Base-by-base conservation (phyloP, 2,113 vertebrate genomes). In the Petromus typicus region DNA sequence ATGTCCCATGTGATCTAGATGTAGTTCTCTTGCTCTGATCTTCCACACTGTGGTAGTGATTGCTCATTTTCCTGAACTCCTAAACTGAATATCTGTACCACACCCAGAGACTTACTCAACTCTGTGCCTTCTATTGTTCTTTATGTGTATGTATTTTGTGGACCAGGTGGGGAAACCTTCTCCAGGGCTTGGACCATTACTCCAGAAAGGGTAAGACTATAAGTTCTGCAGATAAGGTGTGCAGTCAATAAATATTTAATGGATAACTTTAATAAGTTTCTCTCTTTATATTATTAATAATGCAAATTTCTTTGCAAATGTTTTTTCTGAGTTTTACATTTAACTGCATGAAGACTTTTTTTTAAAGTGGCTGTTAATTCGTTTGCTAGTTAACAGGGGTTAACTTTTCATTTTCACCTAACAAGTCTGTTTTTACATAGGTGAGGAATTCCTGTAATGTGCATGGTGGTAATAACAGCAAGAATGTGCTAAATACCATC, bases 341-440 rank as follows among this genome's bases (percentile, higher is more conserved):
- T 51, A 98, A 64, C 71, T 86, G 92, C 95, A 86, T 27, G 71
- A 57, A 96, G 85, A 51, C 48, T 94, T n/a, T 59, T 95, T 95
- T n/a, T 85, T 43, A 40, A 90, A 59, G 20, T 95, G 43, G 37
- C 11, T 83, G 1, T 61, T 87, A n/a, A 43, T 20, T 64, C 51
- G 85, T 84, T 92, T 95, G 8, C 95, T 94, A 87, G 86, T 90
- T 78, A 88, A 30, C 5, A 71, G 83, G 88, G 4, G 12, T 89
- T 98, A 94, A 95, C 96, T 99, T 99, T 98, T 98, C 98, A 98
- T 98, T 98, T 98, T 90, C 97, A 98, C 95, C 76, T 97, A 93
- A 96, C 91, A 30, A 11, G 84, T 98, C 97, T 97, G 6, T 95
- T 98, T 95, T 96, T 97, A 94, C 86, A 48, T 89, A 57, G 80